These are phyloP conservation scores for Tinea trinotella DNA, from an alignment of 2,888 invertebrate genomes.

Conservation along the genomic window DNA sequence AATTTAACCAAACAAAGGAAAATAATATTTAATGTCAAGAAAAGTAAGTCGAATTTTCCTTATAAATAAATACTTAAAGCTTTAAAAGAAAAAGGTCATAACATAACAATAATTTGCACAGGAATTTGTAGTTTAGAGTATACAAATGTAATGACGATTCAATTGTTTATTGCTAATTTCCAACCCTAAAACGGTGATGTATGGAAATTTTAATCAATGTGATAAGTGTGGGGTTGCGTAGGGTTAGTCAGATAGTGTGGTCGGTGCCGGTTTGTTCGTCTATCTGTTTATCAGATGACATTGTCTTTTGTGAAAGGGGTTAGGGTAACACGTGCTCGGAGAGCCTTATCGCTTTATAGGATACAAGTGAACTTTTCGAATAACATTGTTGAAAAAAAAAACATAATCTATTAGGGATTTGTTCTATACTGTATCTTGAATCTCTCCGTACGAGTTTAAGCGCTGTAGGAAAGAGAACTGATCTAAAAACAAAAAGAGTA, in stretches of 20 bases:
- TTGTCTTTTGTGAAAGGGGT: slow-evolving; percentile 22
- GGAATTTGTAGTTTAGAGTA: not conserved
- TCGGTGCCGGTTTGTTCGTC: slow-evolving; percentile 25
- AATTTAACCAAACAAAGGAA: slow-evolving; percentile 23
- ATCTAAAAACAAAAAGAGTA: too few species aligned
- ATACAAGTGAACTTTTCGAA: not conserved
- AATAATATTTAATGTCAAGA: slow-evolving; percentile 25
- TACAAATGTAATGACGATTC: not conserved
- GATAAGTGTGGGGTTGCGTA: slow-evolving; percentile 36
- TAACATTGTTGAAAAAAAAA: not conserved
- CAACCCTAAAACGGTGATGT: slow-evolving; percentile 38
- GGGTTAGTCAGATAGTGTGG: slow-evolving; percentile 29
- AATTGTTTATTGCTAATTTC: slow-evolving; percentile 14
- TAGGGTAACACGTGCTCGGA: slow-evolving; percentile 34
- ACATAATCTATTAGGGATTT: not conserved
- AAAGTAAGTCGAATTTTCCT: not conserved
- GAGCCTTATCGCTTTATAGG: slow-evolving; percentile 29
- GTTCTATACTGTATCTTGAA: too few species aligned
- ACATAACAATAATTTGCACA: not conserved
- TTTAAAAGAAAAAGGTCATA: slow-evolving; percentile 11
- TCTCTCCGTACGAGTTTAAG: too few species aligned
- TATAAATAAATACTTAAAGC: not conserved
- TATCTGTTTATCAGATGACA: slow-evolving; percentile 35
- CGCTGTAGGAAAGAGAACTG: too few species aligned
- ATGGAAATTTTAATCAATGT: slow-evolving; percentile 43